These are phyloP conservation scores for Meteorus sp. DNA, from an alignment of 1,140 invertebrate genomes.

Conservation along the genomic window DNA sequence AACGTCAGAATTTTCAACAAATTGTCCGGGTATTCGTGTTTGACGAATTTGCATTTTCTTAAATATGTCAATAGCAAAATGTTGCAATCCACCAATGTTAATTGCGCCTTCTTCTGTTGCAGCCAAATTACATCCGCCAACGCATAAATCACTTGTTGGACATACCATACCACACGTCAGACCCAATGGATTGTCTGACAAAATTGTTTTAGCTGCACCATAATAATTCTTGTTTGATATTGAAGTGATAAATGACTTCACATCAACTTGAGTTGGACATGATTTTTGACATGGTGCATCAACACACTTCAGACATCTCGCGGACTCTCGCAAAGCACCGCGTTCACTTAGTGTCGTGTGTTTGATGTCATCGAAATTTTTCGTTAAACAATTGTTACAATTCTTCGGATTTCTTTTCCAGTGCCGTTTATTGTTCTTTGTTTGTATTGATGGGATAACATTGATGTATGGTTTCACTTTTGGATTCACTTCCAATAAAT, in stretches of 20 bases:
- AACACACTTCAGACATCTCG: conserved; percentile 93
- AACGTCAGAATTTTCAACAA: conserved; percentile 64
- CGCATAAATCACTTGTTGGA: conserved; percentile 96
- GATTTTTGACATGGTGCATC: conserved; percentile 99
- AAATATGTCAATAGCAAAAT: conserved; percentile 95
- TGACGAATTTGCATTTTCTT: conserved; percentile 92
- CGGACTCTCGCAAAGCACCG: conserved; percentile 87
- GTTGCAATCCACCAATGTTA: conserved; percentile 97
- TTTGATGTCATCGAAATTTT: conserved; percentile 97
- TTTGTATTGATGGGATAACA: conserved; percentile 77
- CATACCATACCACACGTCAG: conserved; percentile 99
- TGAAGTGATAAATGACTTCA: conserved; percentile 95
- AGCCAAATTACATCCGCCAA: conserved; percentile 95
- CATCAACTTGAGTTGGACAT: conserved; percentile 95
- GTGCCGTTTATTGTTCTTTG: conserved; percentile 86
- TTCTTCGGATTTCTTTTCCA: conserved; percentile 93
- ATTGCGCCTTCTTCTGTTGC: conserved; percentile 96
- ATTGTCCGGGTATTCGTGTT: conserved; percentile 70
- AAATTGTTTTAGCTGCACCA: conserved; percentile 93
- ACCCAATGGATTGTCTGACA: conserved; percentile 96
- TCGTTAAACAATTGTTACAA: conserved; percentile 76
- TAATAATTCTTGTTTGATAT: conserved; percentile 99
- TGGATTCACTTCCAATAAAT: conserved; percentile 84
- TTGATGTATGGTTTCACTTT: conserved; percentile 73
- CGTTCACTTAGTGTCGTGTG: conserved; percentile 95